Conservation (phyloP, 2,888 invertebrate species). For the Netelia fuscicornis region DNA sequence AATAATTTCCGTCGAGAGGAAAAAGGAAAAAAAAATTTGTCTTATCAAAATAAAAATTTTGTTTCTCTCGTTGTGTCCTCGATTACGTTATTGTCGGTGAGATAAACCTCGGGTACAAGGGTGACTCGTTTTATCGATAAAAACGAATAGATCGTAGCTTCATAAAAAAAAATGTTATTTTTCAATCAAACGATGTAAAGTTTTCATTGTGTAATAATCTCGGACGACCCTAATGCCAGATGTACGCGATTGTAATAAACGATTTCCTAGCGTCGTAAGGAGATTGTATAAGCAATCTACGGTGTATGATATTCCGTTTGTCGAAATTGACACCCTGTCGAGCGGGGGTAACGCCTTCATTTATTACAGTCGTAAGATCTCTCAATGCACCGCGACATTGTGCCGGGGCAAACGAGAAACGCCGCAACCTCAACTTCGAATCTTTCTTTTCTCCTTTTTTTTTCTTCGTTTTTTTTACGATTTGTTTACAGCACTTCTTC, state of each 20-base stretch:
- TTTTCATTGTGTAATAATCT: background rate
- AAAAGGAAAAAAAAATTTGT: background rate
- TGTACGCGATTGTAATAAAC: background rate
- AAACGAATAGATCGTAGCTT: background rate
- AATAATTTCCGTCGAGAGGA: background rate
- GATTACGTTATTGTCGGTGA: no score
- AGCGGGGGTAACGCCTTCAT: conserved; percentile 38
- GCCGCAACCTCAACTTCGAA: conserved; percentile 33
- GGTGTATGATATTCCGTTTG: conserved; percentile 45
- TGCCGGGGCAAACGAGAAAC: conserved; percentile 48
- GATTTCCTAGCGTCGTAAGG: background rate
- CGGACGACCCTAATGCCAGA: background rate
- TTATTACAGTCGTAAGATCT: conserved; percentile 56
- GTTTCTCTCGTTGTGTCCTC: no score
- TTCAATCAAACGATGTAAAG: background rate
- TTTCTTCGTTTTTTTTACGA: conserved; percentile 77
- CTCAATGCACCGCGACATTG: conserved; percentile 62
- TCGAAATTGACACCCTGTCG: conserved; percentile 25
- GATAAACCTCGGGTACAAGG: no score
- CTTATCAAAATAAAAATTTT: no score
- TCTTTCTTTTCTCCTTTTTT: background rate
- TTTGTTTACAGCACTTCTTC: conserved; percentile 81
- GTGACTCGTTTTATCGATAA: background rate
- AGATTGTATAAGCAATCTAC: background rate
- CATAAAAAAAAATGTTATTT: background rate